Percentiles rank a stretch among this genome's conserved stretches.
These are phyloP conservation scores for Porphyrio hochstetteri DNA, from an alignment of 2,113 vertebrate genomes.

Conservation along the genomic window DNA sequence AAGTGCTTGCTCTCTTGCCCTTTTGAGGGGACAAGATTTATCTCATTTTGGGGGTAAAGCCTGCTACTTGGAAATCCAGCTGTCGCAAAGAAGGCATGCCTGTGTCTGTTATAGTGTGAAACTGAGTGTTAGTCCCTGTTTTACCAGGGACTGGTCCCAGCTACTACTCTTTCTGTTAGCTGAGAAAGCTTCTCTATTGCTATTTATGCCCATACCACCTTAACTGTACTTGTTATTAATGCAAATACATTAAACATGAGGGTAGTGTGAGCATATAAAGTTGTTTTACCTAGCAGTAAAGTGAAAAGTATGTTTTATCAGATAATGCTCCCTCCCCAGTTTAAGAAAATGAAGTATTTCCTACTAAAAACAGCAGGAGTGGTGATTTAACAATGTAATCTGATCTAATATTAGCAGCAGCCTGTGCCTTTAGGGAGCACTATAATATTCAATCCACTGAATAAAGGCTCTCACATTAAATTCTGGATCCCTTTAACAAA, in stretches of 20 bases:
- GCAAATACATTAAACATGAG: neutral
- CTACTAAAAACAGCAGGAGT: slow-evolving; percentile 17
- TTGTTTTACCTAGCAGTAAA: neutral
- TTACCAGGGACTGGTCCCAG: neutral
- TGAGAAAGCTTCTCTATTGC: neutral
- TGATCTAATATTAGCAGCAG: slow-evolving; percentile 54
- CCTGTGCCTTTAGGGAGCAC: slow-evolving; percentile 23
- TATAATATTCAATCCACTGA: neutral
- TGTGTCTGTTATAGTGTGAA: neutral
- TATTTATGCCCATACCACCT: neutral
- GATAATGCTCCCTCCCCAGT: neutral
- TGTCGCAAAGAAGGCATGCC: neutral
- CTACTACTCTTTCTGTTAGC: neutral
- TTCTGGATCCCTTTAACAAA: slow-evolving; percentile 4
- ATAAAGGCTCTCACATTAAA: neutral
- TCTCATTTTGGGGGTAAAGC: neutral
- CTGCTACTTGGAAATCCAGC: neutral
- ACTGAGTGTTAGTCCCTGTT: neutral
- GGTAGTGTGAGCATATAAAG: neutral
- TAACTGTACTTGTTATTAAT: neutral
- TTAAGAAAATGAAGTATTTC: slow-evolving; percentile 42
- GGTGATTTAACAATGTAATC: slow-evolving; percentile 49
- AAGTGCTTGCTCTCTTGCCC: neutral
- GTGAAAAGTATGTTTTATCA: neutral
- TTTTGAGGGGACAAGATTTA: neutral